Percentiles rank a stretch among this genome's conserved stretches.
These are phyloP conservation scores for Limnephilus rhombicus DNA, from an alignment of 2,888 invertebrate genomes.

Conservation along the genomic window DNA sequence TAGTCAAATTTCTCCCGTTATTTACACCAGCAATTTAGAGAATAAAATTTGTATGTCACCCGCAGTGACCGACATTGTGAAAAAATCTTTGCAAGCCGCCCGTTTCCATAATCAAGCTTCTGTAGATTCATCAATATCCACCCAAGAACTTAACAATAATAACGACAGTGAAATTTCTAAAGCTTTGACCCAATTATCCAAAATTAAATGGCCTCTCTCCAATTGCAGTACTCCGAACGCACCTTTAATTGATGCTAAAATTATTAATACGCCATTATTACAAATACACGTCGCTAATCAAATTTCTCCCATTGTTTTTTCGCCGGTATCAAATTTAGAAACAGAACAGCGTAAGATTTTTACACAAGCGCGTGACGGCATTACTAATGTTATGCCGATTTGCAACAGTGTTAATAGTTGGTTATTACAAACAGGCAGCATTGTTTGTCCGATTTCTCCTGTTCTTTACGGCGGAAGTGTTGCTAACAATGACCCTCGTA, in stretches of 20 bases:
- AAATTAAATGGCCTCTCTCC: neutral
- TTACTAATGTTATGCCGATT: neutral
- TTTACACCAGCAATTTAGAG: neutral
- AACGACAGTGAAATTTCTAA: neutral
- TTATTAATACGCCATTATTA: neutral
- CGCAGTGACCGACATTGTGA: neutral
- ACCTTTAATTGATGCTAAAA: neutral
- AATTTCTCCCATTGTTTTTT: neutral
- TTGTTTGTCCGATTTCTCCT: neutral
- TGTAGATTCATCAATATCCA: neutral
- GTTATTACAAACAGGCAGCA: neutral
- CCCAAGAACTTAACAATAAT: neutral
- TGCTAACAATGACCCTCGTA: neutral
- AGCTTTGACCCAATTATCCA: neutral
- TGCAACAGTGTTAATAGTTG: neutral
- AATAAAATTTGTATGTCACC: neutral
- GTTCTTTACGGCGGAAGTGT: neutral
- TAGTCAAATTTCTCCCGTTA: constrained; percentile 3
- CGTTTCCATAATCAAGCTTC: neutral
- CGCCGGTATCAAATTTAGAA: neutral
- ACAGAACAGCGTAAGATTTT: neutral
- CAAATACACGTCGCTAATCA: neutral
- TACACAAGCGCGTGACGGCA: neutral
- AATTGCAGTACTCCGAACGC: neutral
- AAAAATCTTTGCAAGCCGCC: neutral